Evolutionary conservation across 2,888 invertebrate species (phyloP), one percentile per base, ranked within the genome.

Genomic region (Polyommatus icarus): DNA sequence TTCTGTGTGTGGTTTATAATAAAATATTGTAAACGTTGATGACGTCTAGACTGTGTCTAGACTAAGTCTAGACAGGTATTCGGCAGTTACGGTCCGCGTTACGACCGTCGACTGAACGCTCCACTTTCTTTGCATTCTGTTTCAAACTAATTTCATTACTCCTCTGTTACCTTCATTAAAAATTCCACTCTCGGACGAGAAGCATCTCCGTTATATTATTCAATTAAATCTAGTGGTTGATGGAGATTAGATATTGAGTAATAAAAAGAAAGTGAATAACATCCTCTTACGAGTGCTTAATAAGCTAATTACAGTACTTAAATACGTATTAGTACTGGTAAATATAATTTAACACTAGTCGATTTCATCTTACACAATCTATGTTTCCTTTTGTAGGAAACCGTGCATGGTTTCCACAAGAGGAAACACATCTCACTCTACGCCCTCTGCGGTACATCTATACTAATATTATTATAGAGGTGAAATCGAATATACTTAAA

Each of bases 51-150:
- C 93, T 84, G 82, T 61, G 61, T 61, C 93, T 93, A 93, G 93
- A 93, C 93, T 76, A 32, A 79, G 93, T 94, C 93, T 94, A 94
- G 93, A 93, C 93, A 90, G 91, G 91, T 93, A 92, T 92, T 91
- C 87, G 88, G 89, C 87, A 88, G 88, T 87, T 87, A 84, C 87
- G 87, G 84, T 89, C 88, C 85, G 84, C 88, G 87, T 84, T 85
- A 91, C 89, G 88, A 89, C 89, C 85, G 87, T 84, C 84, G 83
- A 87, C 88, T 18, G 50, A 88, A 84, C 84, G 84, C 84, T 86
- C 83, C 82, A 83, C 84, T 85, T 85, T 81, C 73, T 73, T 54
- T 71, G 77, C 79, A 75, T 75, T 75, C 54, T 32, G 54, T 75
- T 75, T 75, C 50, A 29, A 75, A 75, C 75, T 75, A 75, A 75